A percentile compares a stretch with the other conserved stretches of the same genome.
Conservation (phyloP, 2,888 invertebrate genomes). For the Neoitamus cyanurus region DNA sequence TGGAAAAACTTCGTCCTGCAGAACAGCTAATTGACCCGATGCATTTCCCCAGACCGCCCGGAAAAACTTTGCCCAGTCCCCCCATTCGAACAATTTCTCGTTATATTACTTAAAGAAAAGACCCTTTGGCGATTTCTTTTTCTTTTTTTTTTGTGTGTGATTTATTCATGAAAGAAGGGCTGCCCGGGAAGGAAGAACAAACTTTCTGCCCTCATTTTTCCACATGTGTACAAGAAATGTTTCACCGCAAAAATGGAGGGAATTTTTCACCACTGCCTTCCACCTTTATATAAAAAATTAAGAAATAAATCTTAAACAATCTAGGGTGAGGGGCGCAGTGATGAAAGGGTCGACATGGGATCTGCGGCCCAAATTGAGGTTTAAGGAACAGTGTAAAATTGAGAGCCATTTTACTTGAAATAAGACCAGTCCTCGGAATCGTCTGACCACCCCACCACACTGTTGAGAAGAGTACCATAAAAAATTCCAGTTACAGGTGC, state of each 20-base stretch:
- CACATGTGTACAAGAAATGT: constrained; percentile 17
- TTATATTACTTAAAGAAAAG: constrained; percentile 24
- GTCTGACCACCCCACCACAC: neutral
- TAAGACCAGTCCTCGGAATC: neutral
- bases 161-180: constrained; percentile 10
- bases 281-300: constrained; percentile 42
- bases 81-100: neutral
- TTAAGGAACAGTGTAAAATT: constrained; percentile 22
- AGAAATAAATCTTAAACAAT: constrained; percentile 37
- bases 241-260: constrained; percentile 23
- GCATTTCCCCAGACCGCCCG: neutral
- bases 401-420: neutral
- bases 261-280: constrained; percentile 22
- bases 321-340: neutral
- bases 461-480: neutral
- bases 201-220: constrained; percentile 22
- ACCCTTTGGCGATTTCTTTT: neutral
- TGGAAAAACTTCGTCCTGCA: neutral
- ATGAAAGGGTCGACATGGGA: constrained; percentile 43
- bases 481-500: neutral
- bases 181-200: neutral
- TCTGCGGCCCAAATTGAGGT: constrained; percentile 23
- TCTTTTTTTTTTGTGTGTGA: neutral
- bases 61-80: neutral
- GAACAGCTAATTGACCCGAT: neutral